Conservation (phyloP, 2,113 vertebrate species). For the Castor canadensis region DNA sequence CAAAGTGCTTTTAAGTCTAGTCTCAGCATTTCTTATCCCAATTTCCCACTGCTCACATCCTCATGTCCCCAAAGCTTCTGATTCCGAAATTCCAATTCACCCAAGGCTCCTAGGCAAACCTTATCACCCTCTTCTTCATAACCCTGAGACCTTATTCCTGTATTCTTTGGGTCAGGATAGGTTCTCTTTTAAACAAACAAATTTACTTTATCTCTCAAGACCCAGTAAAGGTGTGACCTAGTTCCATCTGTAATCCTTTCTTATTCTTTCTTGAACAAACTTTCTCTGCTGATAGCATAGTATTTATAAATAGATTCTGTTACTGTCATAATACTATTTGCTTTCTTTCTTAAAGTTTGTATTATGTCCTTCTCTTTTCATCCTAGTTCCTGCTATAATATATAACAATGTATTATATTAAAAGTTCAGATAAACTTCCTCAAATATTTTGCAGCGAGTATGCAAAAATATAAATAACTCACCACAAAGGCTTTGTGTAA, state of each 20-base stretch:
- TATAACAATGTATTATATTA: background rate
- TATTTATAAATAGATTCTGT: background rate
- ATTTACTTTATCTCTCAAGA: background rate
- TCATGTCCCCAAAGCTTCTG: background rate
- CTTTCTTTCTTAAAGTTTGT: slow-evolving; percentile 11
- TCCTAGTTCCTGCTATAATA: background rate
- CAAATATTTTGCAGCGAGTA: background rate
- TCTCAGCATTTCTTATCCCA: background rate
- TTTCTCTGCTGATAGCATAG: background rate
- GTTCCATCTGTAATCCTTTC: background rate
- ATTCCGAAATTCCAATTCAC: background rate
- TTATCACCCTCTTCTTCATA: background rate
- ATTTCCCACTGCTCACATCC: background rate
- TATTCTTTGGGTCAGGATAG: background rate
- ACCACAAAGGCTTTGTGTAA: background rate
- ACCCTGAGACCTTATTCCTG: background rate
- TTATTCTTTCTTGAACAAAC: background rate
- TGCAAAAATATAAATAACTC: background rate
- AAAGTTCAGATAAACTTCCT: background rate
- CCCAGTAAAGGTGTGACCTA: background rate
- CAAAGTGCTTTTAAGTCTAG: background rate
- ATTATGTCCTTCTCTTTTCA: background rate
- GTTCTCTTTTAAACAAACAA: background rate
- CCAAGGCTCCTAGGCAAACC: background rate
- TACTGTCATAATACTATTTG: background rate